Conservation (phyloP, 2,113 vertebrate species). For the Nesogale talazaci region DNA sequence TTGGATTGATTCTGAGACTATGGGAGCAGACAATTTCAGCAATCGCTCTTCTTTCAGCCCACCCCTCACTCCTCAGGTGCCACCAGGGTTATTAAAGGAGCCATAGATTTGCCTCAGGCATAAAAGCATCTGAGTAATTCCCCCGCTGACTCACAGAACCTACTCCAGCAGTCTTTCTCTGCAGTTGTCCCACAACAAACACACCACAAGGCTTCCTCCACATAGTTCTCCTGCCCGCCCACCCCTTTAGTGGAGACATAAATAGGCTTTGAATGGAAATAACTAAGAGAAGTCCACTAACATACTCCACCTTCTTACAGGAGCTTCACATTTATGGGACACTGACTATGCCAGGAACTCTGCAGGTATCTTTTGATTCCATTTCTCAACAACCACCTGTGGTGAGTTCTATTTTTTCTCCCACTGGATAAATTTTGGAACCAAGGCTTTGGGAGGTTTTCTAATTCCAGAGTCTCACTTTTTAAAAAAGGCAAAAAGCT, state of each 20-base stretch:
- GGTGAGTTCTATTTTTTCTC: constrained; percentile 34
- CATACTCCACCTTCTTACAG: constrained; percentile 25
- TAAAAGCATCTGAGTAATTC: neutral
- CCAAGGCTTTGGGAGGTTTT: neutral
- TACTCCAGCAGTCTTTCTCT: neutral
- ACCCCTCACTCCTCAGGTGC: too few species aligned
- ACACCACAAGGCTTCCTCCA: constrained; percentile 13
- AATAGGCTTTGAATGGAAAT: constrained; percentile 43
- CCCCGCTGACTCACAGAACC: neutral
- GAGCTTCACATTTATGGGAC: neutral
- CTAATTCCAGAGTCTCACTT: neutral
- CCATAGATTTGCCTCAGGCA: neutral
- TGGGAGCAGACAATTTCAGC: too few species aligned
- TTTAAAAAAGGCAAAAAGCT: neutral
- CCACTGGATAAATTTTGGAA: neutral
- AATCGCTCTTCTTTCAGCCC: too few species aligned
- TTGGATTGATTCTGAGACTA: too few species aligned
- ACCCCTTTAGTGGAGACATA: constrained; percentile 3
- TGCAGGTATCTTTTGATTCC: constrained; percentile 19
- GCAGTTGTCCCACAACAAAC: neutral
- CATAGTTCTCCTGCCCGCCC: neutral
- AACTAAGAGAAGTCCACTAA: neutral
- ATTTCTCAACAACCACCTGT: neutral
- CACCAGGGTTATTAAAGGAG: too few species aligned
- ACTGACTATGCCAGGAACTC: neutral